These are phyloP conservation scores for Schlechtendalia chinensis DNA, from an alignment of 1,140 invertebrate species.

Conservation along the genomic window DNA sequence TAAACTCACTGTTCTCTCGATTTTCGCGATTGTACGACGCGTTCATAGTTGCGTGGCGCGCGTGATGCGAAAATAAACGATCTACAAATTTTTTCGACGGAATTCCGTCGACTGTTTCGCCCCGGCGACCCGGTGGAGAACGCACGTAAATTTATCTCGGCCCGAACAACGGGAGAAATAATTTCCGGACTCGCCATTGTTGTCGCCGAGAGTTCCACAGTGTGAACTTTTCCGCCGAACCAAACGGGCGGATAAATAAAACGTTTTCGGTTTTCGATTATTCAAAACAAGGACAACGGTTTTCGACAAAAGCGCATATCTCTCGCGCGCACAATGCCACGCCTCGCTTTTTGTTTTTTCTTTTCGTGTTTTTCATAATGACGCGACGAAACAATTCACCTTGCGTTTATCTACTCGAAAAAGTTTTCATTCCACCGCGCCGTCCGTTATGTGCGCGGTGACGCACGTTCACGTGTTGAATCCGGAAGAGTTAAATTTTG, in stretches of 20 bases:
- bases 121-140: too few relatives aligned
- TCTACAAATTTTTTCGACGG: neutral
- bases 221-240: neutral
- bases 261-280: neutral
- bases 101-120: neutral
- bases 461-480: too few relatives aligned
- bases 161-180: neutral
- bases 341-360: constrained; percentile 11
- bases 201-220: neutral
- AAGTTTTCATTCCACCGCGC: too few relatives aligned
- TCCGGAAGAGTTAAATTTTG: too few relatives aligned
- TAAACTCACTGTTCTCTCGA: too few relatives aligned
- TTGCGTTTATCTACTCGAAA: too few relatives aligned
- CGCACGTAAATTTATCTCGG: neutral
- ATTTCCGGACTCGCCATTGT: neutral
- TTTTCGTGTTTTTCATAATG: too few relatives aligned
- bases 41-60: constrained; percentile 3
- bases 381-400: too few relatives aligned
- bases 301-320: neutral
- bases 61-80: neutral
- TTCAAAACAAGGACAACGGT: neutral
- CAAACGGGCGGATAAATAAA: too few relatives aligned
- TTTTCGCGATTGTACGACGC: too few relatives aligned
- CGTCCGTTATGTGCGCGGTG: too few relatives aligned
- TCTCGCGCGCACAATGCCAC: neutral